Evolutionary conservation across 2,113 vertebrate genomes (phyloP), one percentile per base, ranked within the genome.

Genomic region (Peucedramus taeniatus): DNA sequence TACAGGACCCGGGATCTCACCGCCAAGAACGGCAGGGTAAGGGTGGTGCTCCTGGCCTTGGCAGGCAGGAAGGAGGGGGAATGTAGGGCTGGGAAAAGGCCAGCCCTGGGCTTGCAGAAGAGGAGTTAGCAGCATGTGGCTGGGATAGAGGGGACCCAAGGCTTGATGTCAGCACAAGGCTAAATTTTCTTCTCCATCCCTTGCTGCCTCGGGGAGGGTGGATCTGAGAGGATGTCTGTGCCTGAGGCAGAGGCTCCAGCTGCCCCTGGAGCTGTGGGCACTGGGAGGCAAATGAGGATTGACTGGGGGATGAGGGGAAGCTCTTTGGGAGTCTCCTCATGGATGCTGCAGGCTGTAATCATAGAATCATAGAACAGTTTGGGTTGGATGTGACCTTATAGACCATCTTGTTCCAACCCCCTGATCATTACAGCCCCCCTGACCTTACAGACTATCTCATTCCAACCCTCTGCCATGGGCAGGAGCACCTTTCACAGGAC

Each of bases 1-100:
- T 99, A 99, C 96, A 98, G 98, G 89, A 98, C 99, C 1, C 98
- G 98, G 30, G 99, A 99, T 71, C 97, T 98, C 87, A 99, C 99
- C 0, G 99, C 99, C 23, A 99, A 98, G 83, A 98, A 98, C 9
- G 98, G 98, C 95, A 99, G 98, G 98, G 99, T 99, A 89, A 98
- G 98, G 49, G 11, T 19, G 40, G 2, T 14, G 51, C 7, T 54
- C 27, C 7, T 26, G 16, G 24, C 54, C 65, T 26, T 7, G 39
- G 54, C 60, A n/a, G 33, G 37, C 54, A 70, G 54, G 37, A 35
- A 24, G 1, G 5, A 35, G 23, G 3, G 42, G 40, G 31, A 35
- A 21, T 40, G 66, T 11, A 42, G 42, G 19, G 39, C 15, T 82
- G 59, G 74, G 45, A 70, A 77, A 45, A 75, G 50, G 12, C 28